Conservation (phyloP, 2,113 vertebrate species). For the Sphaerodactylus townsendi region DNA sequence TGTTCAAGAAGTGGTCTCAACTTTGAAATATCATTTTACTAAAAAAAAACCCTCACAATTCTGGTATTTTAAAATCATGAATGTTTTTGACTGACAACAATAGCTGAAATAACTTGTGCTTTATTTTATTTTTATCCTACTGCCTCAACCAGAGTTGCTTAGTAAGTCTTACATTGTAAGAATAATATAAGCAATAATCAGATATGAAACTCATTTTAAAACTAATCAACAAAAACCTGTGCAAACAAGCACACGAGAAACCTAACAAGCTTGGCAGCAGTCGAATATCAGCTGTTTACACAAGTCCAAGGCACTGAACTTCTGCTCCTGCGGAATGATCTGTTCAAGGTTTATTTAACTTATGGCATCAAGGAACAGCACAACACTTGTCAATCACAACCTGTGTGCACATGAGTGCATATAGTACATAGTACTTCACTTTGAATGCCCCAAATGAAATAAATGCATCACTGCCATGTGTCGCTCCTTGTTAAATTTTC, state of each 20-base stretch:
- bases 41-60: neutral
- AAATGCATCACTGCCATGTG: constrained; percentile 53
- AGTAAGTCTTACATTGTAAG: no score
- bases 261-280: no score
- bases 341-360: neutral
- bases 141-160: no score
- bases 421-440: constrained; percentile 50
- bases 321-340: neutral
- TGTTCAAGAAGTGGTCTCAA: neutral
- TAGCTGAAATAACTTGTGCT: neutral
- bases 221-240: no score
- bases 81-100: neutral
- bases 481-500: constrained; percentile 63
- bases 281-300: neutral
- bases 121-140: no score
- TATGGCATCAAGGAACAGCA: neutral
- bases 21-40: neutral
- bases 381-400: constrained; percentile 1
- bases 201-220: no score
- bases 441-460: constrained; percentile 41
- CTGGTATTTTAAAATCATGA: neutral
- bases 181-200: no score
- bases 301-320: neutral
- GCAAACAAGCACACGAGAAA: no score
- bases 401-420: constrained; percentile 35